Base-by-base conservation (phyloP, 1,140 invertebrate species). In the Drosophila serrata region DNA sequence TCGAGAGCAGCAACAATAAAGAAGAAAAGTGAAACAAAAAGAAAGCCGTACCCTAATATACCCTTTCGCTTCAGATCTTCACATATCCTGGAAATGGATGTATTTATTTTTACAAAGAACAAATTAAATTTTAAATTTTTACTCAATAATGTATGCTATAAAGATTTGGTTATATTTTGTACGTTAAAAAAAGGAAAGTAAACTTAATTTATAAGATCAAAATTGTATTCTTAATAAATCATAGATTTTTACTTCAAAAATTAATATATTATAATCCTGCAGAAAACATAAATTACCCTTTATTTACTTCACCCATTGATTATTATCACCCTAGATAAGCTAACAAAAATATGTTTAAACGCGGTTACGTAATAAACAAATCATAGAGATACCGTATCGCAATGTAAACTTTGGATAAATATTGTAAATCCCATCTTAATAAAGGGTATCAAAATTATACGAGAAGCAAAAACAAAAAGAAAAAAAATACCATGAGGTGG, bases 1-100 rank as follows among this genome's bases (percentile, higher is more conserved):
- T 74, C 68, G 82, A 79, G 61, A 87, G 84, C 84, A 79, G 63
- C 40, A 82, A 51, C 57, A 45, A 69, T 35, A 64, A 64, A 53
- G 17, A n/a, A n/a, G 19, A 3, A 11, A n/a, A 55, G 33, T n/a
- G 8, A 37, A 24, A 0, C 15, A 13, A 22, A 24, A 55, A 22
- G 51, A 55, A 55, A 55, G 51, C 13, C 33, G 19, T 11, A n/a
- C 31, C 4, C 29, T 37, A 22, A 22, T n/a, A 37, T 53, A 53
- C 51, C 33, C 51, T 53, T 35, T 37, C 4, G 2, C 4, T 9
- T 35, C 9, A 9, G 31, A 9, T 33, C 4, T 8, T 19, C 4
- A 4, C 3, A 22, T 5, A 35, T 51, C 12, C 17, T 22, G 29
- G 0, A 4, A 19, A n/a, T 1, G 37, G 12, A 6, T 37, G 9